phyloP scores from a whole-genome alignment of 2,797 vertebrate species.

The Micropoecilia bifurca region DNA sequence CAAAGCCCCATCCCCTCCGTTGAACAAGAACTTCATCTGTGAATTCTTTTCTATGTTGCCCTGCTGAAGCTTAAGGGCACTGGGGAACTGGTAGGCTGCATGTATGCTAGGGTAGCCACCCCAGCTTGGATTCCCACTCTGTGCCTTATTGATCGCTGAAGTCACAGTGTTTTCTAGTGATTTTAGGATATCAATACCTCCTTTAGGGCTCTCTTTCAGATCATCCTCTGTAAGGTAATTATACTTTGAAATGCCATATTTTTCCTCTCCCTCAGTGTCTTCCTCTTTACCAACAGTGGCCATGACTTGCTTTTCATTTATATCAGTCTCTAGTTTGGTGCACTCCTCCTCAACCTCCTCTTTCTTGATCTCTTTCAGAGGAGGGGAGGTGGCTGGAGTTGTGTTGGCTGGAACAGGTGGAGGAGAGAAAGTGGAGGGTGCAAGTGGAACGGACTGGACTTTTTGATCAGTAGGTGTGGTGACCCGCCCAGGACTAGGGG shows the following conservation, averaged over 20 bases:
- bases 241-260: conserved; percentile 91
- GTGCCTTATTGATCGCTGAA: conserved; percentile 97
- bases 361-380: conserved; percentile 88
- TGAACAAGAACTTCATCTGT: conserved; percentile 87
- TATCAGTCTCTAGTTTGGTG: conserved; percentile 75
- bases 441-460: conserved; percentile 90
- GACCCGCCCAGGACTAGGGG: conserved; percentile 68
- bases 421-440: conserved; percentile 89
- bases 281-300: conserved; percentile 63
- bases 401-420: conserved; percentile 74
- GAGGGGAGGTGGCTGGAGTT: conserved; percentile 81
- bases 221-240: conserved; percentile 97
- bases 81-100: conserved; percentile 96
- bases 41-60: conserved; percentile 86
- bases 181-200: conserved; percentile 96
- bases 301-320: conserved; percentile 80
- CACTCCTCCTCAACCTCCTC: conserved; percentile 87
- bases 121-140: conserved; percentile 97
- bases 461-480: conserved; percentile 86
- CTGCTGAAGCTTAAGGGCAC: conserved; percentile 89
- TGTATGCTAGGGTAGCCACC: conserved; percentile 98
- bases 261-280: conserved; percentile 86
- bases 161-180: conserved; percentile 97
- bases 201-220: conserved; percentile 94
- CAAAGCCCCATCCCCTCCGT: conserved; percentile 76